phyloP scores from a whole-genome alignment of 2,888 invertebrate genomes.

The Rhopalosiphum nymphaeae region DNA sequence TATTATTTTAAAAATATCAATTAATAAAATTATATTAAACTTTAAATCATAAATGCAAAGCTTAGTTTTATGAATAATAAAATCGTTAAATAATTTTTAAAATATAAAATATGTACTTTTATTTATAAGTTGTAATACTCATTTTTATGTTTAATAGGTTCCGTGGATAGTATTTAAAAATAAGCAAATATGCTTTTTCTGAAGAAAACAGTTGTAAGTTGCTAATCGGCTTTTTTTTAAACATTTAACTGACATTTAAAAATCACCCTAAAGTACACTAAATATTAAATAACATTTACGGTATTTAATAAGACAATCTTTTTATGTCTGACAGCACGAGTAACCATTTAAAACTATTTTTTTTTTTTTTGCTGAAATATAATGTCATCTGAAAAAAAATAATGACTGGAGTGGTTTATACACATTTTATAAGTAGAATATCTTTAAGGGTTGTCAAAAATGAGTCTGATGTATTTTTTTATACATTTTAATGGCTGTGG shows the following conservation, averaged over 20 bases:
- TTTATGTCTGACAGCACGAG: background rate
- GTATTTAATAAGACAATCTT: constrained; percentile 35
- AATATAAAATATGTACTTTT: background rate
- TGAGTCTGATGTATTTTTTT: background rate
- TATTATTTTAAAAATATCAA: background rate
- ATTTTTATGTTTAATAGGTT: background rate
- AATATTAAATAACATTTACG: constrained; percentile 32
- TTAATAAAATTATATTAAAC: background rate
- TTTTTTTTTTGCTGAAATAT: background rate
- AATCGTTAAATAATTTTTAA: background rate
- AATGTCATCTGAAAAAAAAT: constrained; percentile 33
- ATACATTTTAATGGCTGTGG: background rate
- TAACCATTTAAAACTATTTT: background rate
- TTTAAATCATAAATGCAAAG: background rate
- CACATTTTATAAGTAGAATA: background rate
- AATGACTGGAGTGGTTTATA: background rate
- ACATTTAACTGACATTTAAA: background rate
- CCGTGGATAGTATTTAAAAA: background rate
- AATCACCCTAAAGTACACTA: constrained; percentile 15
- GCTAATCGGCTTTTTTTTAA: constrained; percentile 5
- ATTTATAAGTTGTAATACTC: background rate
- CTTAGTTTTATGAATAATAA: background rate
- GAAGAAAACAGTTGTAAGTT: background rate
- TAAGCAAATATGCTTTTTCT: background rate
- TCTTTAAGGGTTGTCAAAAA: constrained; percentile 35